Evolutionary conservation across 2,113 vertebrate genomes (phyloP), one percentile per base, ranked within the genome.

Genomic region (Cyanoliseus patagonus): DNA sequence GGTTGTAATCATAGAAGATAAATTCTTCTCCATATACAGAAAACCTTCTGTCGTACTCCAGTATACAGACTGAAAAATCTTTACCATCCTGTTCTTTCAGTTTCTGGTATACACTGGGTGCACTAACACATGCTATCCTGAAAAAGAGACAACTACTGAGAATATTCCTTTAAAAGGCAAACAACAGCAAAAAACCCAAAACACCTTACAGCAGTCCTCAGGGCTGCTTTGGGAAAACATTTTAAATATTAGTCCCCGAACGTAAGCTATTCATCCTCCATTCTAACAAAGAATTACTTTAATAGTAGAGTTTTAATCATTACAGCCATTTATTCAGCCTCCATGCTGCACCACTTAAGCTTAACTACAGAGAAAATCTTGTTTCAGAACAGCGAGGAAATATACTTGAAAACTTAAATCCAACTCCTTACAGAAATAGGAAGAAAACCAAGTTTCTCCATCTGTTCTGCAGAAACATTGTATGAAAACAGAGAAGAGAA

Each of bases 91-190:
- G 97, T 76, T 98, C 98, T 96, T 99, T 98, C 89, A 99, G 95
- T 92, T 99, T 99, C 98, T 99, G 99, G 97, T 99, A 99, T 35
- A 99, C 98, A 7, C 99, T 99, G 6, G 99, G 99, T 3, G 98
- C 97, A 12, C 99, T 99, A 90, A 99, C 52, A 49, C 99, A 99
- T 0, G 99, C 99, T 69, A 99, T 98, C 95, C 99, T 99, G 97
- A 79, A 94, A 96, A 82, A 66, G 53, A 73, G 63, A 11, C 3
- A 80, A 10, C 12, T 90, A 87, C 39, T 70, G 46, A 37, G 83
- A 83, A 78, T 24, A 63, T 24, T 17, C 5, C 78, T 62, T 76
- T 69, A 86, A 91, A 89, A 82, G 53, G 28, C 33, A 82, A 94
- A 62, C n/a, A 52, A 27, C 20, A 80, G 74, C n/a, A 68, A 72